A percentile compares a stretch with the other conserved stretches of the same genome.
Conservation (phyloP, 2,797 vertebrate genomes). For the Rhinoraja longicauda region DNA sequence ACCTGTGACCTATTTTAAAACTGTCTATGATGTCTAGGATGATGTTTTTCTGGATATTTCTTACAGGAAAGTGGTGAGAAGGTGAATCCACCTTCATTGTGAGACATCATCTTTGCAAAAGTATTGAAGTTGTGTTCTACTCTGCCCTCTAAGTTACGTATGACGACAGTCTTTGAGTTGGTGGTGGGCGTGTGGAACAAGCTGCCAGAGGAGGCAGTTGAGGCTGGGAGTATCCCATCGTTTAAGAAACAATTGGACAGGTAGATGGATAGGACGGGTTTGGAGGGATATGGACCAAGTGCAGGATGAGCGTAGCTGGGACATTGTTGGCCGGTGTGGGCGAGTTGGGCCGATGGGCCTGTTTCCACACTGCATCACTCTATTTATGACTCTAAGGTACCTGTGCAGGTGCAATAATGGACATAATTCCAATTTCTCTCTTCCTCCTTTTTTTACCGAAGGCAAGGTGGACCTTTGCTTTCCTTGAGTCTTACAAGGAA, state of each 20-base stretch:
- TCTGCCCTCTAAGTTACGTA: neutral
- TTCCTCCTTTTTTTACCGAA: neutral
- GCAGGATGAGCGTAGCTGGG: too few relatives aligned
- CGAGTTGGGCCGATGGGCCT: too few relatives aligned
- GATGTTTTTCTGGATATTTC: neutral
- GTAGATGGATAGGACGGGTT: too few relatives aligned
- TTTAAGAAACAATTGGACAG: too few relatives aligned
- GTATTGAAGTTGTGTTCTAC: neutral
- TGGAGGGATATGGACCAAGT: too few relatives aligned
- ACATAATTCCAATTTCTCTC: neutral
- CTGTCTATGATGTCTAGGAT: neutral
- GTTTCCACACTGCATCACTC: too few relatives aligned
- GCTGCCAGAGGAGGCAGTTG: too few relatives aligned
- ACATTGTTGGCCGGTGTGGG: too few relatives aligned
- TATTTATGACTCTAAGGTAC: neutral
- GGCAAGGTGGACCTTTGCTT: neutral
- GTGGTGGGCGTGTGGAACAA: neutral
- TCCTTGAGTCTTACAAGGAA: neutral
- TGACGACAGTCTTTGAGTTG: neutral
- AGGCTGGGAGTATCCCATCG: too few relatives aligned
- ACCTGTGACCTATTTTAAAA: neutral
- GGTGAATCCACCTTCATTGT: neutral
- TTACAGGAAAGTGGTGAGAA: neutral
- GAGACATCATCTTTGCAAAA: neutral
- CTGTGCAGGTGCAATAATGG: neutral